Conservation (phyloP, 1,140 invertebrate species). For the Neomicropteryx cornuta region DNA sequence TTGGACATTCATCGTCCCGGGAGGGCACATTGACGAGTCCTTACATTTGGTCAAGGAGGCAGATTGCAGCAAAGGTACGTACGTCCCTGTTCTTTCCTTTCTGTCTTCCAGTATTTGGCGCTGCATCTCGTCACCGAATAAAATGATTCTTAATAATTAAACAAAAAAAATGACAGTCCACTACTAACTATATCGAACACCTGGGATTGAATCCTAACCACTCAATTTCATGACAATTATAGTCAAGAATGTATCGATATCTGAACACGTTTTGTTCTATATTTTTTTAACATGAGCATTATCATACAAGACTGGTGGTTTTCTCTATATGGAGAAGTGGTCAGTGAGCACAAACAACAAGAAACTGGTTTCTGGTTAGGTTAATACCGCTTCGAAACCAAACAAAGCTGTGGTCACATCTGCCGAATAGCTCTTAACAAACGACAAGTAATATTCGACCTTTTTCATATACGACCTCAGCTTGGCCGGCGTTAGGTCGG, state of each 20-base stretch:
- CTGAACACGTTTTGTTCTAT: not conserved
- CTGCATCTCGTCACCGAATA: no score
- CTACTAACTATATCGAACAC: no score
- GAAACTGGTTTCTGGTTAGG: not conserved
- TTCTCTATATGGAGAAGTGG: not conserved
- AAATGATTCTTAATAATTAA: no score
- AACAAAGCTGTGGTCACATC: not conserved
- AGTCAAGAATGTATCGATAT: not conserved
- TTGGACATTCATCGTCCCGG: no score
- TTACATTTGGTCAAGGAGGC: no score
- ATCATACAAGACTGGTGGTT: not conserved
- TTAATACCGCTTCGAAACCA: constrained; percentile 11
- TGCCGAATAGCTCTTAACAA: constrained; percentile 34
- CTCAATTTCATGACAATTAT: no score
- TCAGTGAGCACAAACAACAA: not conserved
- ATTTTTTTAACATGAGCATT: not conserved
- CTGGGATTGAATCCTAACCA: no score
- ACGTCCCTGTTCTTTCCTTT: no score
- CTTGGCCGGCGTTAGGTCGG: constrained; percentile 41
- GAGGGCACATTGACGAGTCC: no score
- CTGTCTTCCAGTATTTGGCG: no score
- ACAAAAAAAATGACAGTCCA: no score
- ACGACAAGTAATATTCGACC: constrained; percentile 58
- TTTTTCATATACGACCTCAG: constrained; percentile 49
- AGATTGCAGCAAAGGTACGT: no score